Evolutionary conservation across 2,888 invertebrate genomes (phyloP).

Genomic region (Stomorhina lunata): DNA sequence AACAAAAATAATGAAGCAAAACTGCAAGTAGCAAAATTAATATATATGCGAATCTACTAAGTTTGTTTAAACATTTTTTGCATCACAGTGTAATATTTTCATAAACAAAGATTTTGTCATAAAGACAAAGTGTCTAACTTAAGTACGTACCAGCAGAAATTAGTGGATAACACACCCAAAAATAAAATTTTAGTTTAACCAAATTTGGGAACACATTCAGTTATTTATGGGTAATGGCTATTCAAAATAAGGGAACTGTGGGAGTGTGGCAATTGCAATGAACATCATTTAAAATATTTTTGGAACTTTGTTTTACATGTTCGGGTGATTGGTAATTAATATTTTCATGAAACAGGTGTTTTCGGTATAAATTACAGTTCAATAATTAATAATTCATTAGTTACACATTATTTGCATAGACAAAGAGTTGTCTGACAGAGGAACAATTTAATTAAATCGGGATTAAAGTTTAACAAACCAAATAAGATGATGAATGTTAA

Average conservation of each 20-base stretch:
- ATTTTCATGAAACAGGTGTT: slow-evolving; percentile 33
- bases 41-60: too few relatives aligned
- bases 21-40: too few relatives aligned
- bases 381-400: slow-evolving; percentile 72
- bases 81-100: slow-evolving; percentile 8
- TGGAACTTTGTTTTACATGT: slow-evolving; percentile 26
- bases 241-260: not conserved
- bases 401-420: slow-evolving; percentile 61
- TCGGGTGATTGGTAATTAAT: not conserved
- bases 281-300: slow-evolving; percentile 36
- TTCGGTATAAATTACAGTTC: slow-evolving; percentile 74
- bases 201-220: slow-evolving; percentile 45
- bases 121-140: slow-evolving; percentile 13
- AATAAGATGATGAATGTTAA: slow-evolving; percentile 72
- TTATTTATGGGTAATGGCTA: slow-evolving; percentile 1
- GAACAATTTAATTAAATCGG: slow-evolving; percentile 36
- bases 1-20: too few relatives aligned
- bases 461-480: slow-evolving; percentile 40
- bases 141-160: not conserved
- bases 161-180: slow-evolving; percentile 49
- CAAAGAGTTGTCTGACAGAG: slow-evolving; percentile 54
- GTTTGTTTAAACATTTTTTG: too few relatives aligned
- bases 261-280: slow-evolving; percentile 19
- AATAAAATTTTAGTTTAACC: slow-evolving; percentile 36
- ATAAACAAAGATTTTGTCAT: not conserved